Evolutionary conservation across 2,888 invertebrate genomes (phyloP).

Genomic region (Encarsia formosa): DNA sequence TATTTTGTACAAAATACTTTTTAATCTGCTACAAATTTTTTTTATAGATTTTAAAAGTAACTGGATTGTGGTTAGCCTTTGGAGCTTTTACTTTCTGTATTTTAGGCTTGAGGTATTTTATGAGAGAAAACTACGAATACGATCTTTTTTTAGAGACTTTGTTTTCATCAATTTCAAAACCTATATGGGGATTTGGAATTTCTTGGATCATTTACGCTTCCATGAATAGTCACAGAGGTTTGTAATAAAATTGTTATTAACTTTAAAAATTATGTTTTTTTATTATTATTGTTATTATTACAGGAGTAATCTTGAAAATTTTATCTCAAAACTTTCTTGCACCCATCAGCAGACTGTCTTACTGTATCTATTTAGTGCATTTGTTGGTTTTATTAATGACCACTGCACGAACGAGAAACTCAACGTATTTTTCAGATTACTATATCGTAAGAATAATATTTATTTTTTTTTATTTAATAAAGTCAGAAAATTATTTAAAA

Average conservation of each 20-base stretch:
- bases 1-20: slow-evolving; percentile 1
- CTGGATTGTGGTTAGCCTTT: slow-evolving; percentile 31
- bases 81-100: slow-evolving; percentile 28
- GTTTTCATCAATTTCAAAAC: slow-evolving; percentile 50
- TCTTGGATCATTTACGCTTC: slow-evolving; percentile 56
- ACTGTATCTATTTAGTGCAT: slow-evolving; percentile 35
- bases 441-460: slow-evolving; percentile 11
- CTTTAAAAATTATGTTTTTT: not conserved
- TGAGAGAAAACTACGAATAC: slow-evolving; percentile 41
- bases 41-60: slow-evolving; percentile 19
- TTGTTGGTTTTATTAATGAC: slow-evolving; percentile 25
- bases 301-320: slow-evolving; percentile 24
- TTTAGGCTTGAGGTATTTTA: slow-evolving; percentile 34
- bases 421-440: slow-evolving; percentile 26
- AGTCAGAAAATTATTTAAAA: not conserved
- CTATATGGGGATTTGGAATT: slow-evolving; percentile 52
- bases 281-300: not conserved
- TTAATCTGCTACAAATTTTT: not conserved
- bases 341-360: slow-evolving; percentile 35
- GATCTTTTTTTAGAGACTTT: slow-evolving; percentile 44
- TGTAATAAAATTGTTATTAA: slow-evolving; percentile 5
- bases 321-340: slow-evolving; percentile 31
- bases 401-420: slow-evolving; percentile 8
- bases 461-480: not conserved
- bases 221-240: slow-evolving; percentile 53